Percentiles rank a stretch among this genome's conserved stretches.
These are phyloP conservation scores for Hemichromis elongatus DNA, from an alignment of 2,113 vertebrate genomes.

Conservation along the genomic window DNA sequence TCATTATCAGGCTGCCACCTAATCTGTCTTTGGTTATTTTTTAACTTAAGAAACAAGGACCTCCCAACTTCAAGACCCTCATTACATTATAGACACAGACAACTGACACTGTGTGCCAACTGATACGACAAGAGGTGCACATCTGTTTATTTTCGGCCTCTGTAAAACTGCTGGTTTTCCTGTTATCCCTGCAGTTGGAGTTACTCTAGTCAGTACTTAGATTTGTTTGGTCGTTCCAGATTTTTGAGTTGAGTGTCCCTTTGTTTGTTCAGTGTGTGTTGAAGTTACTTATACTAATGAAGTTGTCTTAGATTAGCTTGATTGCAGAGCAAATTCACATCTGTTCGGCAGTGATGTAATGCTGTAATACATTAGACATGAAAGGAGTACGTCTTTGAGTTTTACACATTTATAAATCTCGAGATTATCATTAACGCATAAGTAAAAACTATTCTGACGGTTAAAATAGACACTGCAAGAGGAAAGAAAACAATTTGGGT, in stretches of 20 bases:
- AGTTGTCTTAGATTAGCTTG: rapidly evolving
- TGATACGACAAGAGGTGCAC: neutral
- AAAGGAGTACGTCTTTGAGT: neutral
- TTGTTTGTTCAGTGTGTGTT: neutral
- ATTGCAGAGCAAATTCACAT: neutral
- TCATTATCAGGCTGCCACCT: neutral
- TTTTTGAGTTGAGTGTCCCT: neutral
- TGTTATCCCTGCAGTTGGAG: neutral
- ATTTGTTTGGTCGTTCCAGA: neutral
- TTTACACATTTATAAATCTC: neutral
- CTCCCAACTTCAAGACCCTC: neutral
- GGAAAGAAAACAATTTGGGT: neutral
- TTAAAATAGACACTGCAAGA: neutral
- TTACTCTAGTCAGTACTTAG: neutral
- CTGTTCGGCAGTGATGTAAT: neutral
- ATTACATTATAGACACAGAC: neutral
- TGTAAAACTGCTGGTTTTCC: neutral
- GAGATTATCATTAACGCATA: neutral
- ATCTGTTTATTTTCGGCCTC: neutral
- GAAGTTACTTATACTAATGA: neutral
- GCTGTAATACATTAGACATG: neutral
- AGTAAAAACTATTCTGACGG: neutral
- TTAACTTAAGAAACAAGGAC: neutral
- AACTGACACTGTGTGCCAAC: neutral
- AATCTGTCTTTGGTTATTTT: neutral